Evolutionary conservation across 2,797 vertebrate genomes (phyloP), one percentile per base, ranked within the genome.

Genomic region (Atherinosoma microstoma): DNA sequence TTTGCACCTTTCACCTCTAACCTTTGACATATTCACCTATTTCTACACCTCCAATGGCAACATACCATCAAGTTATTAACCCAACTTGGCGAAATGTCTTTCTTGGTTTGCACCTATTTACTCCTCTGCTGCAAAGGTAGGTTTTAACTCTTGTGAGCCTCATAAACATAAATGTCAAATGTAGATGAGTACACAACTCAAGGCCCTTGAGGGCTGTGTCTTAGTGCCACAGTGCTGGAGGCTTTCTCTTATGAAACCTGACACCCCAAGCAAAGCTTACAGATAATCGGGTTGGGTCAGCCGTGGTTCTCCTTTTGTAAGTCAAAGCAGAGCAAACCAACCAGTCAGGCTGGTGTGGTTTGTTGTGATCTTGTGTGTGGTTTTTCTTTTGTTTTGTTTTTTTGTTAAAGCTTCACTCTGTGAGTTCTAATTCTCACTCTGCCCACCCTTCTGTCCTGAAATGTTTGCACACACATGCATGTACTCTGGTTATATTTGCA

Each of bases 231-330:
- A 71, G 58, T 64, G 88, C 90, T 82, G n/a, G 45, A 83, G 89
- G 87, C 84, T 67, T 61, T 85, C 53, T 66, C 83, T 89, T 93
- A 88, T 91, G 89, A 93, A 94, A 92, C 86, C 73, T 53, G 90
- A 91, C 2, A 82, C 91, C 87, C 49, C 62, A 18, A 90, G 91
- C 79, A 67, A 66, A 88, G 86, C 86, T 89, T 70, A 83, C 77
- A 89, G 80, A 90, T 82, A 89, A 87, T 70, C 30, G 30, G 84
- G 84, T 72, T 81, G 77, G 80, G 81, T 87, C 40, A 32, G 74
- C 76, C 79, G 32, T 62, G 76, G 83, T 67, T 20, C 29, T 72
- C 40, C 54, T 40, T 49, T 47, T 71, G 62, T 42, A 72, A 73
- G 65, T 80, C 77, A 34, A 68, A 67, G 32, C 7, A 36, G 58